These are phyloP conservation scores for Hoplias malabaricus DNA, from an alignment of 2,113 vertebrate species.

Conservation along the genomic window DNA sequence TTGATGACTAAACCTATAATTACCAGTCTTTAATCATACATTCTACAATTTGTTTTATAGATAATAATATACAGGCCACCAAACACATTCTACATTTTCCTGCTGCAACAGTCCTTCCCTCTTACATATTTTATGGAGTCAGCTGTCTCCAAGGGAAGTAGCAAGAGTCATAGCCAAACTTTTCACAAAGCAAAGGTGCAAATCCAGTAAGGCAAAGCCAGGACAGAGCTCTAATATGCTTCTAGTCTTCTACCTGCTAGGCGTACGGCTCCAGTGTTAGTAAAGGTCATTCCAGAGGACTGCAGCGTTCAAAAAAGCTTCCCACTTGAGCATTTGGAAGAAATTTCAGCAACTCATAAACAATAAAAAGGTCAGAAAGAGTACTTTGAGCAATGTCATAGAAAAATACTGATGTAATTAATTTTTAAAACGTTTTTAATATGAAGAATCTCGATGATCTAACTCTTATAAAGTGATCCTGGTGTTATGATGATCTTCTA, in stretches of 20 bases:
- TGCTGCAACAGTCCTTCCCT: background rate
- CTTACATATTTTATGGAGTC: background rate
- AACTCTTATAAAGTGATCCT: too few relatives aligned
- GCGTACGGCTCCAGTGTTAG: background rate
- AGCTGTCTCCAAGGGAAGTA: background rate
- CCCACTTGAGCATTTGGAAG: background rate
- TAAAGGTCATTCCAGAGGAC: background rate
- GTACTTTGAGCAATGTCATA: too few relatives aligned
- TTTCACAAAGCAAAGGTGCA: background rate
- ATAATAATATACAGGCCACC: background rate
- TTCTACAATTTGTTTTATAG: background rate
- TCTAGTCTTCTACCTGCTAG: background rate
- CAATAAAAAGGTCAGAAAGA: too few relatives aligned
- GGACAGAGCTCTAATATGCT: background rate
- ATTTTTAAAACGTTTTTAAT: too few relatives aligned
- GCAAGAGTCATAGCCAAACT: background rate
- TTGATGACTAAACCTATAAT: too few relatives aligned
- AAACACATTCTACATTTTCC: background rate
- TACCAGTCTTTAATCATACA: background rate
- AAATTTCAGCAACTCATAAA: too few relatives aligned
- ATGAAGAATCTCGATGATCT: too few relatives aligned
- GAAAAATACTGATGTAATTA: too few relatives aligned
- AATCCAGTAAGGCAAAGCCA: background rate
- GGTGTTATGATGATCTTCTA: background rate
- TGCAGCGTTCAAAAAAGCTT: background rate